Evolutionary conservation across 2,797 vertebrate genomes (phyloP), one percentile per base, ranked within the genome.

Genomic region (Syndactyla subalaris): DNA sequence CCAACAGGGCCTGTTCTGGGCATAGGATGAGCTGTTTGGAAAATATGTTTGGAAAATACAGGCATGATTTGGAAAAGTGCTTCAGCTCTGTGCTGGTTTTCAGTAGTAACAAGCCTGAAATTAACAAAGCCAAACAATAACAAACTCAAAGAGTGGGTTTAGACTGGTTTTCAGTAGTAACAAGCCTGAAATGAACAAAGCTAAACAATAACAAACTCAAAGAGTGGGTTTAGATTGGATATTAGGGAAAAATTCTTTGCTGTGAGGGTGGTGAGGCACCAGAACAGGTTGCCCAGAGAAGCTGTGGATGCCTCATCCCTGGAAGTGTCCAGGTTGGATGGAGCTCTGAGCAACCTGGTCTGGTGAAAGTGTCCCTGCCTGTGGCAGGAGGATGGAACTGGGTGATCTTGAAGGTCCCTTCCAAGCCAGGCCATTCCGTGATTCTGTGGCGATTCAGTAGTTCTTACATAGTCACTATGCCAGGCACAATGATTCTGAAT

Each of bases 1-100:
- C 14, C 27, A 7, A 0, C 0, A 3, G 23, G 19, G 34, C 5
- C 54, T 23, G 36, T 16, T 15, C 9, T 6, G 3, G 24, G 15
- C 34, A 1, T 29, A n/a, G 71, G 46, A 19, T 34, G 26, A 0
- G 15, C 9, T 73, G 9, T 24, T 54, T 29, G 26, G 36, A 36
- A 55, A 48, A 30, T 7, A 9, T 2, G 2, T 30, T 12, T 16
- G 12, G 34, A 48, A 76, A 7, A 5, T 2, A 4, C 15, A 7
- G 15, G 4, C 2, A 1, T 2, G 1, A 9, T 24, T 7, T 30
- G 70, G 58, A 48, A 13, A 12, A 29, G 27, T 10, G 36, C 19
- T 32, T 54, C 23, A 10, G 18, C 57, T 43, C 19, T 3, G 1
- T 29, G 26, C 45, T 45, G 45, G 45, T 29, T 51, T 27, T 45